Conservation (phyloP, 2,113 vertebrate species). For the Uria lomvia region DNA sequence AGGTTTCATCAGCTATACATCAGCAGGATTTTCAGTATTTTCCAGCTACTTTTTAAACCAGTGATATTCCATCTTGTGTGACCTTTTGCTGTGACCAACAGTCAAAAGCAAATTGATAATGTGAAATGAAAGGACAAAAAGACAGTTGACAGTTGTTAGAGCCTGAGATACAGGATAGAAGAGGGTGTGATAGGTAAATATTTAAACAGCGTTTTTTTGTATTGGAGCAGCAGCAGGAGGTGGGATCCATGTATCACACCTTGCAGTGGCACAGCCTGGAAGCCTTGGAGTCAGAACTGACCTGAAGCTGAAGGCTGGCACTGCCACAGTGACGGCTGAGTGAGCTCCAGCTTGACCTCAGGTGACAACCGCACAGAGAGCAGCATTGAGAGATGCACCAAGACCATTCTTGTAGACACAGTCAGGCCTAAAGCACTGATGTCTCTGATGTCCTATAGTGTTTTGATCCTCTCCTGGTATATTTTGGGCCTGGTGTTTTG, state of each 20-base stretch:
- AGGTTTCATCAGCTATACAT: not conserved
- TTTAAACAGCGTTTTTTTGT: not conserved
- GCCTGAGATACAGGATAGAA: not conserved
- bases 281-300: not conserved
- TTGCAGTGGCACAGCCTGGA: not conserved
- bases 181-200: not conserved
- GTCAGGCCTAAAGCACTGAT: not conserved
- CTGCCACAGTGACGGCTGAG: not conserved
- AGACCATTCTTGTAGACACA: not conserved
- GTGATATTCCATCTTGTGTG: not conserved
- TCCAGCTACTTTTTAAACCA: not conserved
- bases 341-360: not conserved
- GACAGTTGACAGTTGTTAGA: not conserved
- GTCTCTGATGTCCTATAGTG: not conserved
- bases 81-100: not conserved
- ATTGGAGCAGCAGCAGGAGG: not conserved
- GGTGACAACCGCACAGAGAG: not conserved
- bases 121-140: not conserved
- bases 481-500: not conserved
- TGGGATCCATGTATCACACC: not conserved
- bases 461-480: not conserved
- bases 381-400: not conserved
- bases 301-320: not conserved
- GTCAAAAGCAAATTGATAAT: not conserved
- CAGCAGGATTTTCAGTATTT: not conserved